Base-by-base conservation (phyloP, 2,888 invertebrate species). In the Drosophila subsilvestris region DNA sequence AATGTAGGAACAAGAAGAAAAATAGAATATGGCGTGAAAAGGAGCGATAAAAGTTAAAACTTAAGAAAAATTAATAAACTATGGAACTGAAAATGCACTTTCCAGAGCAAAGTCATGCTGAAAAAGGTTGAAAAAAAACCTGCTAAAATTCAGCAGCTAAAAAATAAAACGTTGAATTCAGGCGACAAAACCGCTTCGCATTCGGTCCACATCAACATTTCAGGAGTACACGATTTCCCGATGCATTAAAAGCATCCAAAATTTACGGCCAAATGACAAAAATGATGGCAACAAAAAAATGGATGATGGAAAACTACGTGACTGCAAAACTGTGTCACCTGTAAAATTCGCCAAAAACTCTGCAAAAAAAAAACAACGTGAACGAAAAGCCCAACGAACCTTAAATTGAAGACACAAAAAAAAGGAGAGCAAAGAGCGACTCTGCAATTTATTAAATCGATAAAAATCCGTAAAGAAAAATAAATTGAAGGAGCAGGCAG, bases 381-480 rank as follows among this genome's bases (percentile, higher is more conserved):
- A 48, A 37, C 53, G 62, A 49, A 57, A 60, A 63, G 63, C 67
- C 49, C 69, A 69, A 58, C 70, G 70, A 83, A 75, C 75, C 73
- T 74, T 73, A 76, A 78, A 78, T 67, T 62, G 76, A 86, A 73
- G 68, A 74, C 77, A 77, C 72, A 42, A 22, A 63, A 42, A 42
- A 55, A 50, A 48, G 47, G 10, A 20, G 20, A 14, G 54, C 43
- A 18, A 67, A 70, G 69, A 37, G 48, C 44, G 29, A 18, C 55
- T 75, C 63, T 45, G 53, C 63, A 82, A 74, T 85, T 85, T 86
- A 85, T 85, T 82, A 75, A 84, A 85, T 86, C 84, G 85, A 85
- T 86, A 79, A 80, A 76, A 62, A 51, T 63, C 50, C 50, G 60
- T 44, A 61, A 67, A 48, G 45, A 53, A 57, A 53, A 68, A 68